Conservation (phyloP, 2,888 invertebrate genomes). For the Eutolmus rufibarbis region DNA sequence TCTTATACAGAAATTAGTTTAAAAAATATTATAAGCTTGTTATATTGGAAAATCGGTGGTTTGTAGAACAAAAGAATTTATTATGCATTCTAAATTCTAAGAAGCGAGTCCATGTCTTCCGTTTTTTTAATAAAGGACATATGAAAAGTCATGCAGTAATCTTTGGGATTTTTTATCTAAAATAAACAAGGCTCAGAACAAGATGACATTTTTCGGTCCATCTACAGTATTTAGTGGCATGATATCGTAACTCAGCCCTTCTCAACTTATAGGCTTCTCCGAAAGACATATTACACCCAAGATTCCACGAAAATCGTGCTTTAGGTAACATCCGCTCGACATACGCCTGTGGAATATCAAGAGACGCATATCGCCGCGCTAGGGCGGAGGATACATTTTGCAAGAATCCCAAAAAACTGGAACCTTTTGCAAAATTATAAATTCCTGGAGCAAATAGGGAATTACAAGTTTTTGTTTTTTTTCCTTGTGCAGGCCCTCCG, state of each 20-base stretch:
- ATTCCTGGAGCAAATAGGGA: conserved; percentile 38
- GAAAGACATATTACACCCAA: background rate
- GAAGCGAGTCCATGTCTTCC: background rate
- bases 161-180: background rate
- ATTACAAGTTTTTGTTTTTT: conserved; percentile 35
- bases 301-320: background rate
- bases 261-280: background rate
- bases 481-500: background rate
- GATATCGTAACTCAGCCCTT: background rate
- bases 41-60: background rate
- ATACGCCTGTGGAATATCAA: conserved; percentile 23
- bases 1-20: background rate
- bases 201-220: background rate
- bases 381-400: background rate
- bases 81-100: background rate
- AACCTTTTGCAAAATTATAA: conserved; percentile 28
- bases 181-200: background rate
- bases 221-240: background rate
- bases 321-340: conserved; percentile 6
- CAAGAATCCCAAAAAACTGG: background rate
- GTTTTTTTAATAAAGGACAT: background rate
- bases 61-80: background rate
- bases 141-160: background rate
- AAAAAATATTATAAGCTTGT: background rate
- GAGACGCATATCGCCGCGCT: background rate